These are phyloP conservation scores for Tichodroma muraria DNA, from an alignment of 2,113 vertebrate genomes.

Conservation along the genomic window DNA sequence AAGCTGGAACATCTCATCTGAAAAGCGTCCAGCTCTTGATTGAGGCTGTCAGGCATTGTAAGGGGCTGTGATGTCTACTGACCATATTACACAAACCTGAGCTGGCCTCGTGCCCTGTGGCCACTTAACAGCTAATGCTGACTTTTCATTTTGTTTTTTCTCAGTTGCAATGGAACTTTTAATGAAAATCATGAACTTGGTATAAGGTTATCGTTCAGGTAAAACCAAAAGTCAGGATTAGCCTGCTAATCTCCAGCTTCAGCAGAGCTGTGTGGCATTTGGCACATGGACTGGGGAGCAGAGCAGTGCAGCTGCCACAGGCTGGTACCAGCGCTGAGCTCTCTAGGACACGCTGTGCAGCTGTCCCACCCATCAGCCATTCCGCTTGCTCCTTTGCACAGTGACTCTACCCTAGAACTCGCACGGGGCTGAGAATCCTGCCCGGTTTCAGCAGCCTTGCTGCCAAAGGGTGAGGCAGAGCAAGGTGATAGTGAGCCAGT, in stretches of 20 bases:
- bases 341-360: neutral
- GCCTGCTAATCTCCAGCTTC: neutral
- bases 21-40: neutral
- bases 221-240: neutral
- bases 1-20: neutral
- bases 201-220: neutral
- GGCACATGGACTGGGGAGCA: neutral
- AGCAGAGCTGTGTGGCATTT: neutral
- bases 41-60: neutral
- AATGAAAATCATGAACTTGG: neutral
- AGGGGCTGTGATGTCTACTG: neutral
- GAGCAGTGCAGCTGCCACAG: neutral
- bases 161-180: neutral
- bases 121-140: neutral
- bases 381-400: neutral
- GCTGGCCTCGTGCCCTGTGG: neutral
- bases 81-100: neutral
- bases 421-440: neutral
- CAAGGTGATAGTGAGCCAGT: neutral
- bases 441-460: neutral
- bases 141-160: neutral
- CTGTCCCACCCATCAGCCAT: neutral
- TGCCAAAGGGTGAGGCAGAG: neutral
- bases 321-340: neutral
- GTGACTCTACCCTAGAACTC: neutral